These are phyloP conservation scores for Drosophila quinaria DNA, from an alignment of 2,888 invertebrate genomes.

Conservation along the genomic window DNA sequence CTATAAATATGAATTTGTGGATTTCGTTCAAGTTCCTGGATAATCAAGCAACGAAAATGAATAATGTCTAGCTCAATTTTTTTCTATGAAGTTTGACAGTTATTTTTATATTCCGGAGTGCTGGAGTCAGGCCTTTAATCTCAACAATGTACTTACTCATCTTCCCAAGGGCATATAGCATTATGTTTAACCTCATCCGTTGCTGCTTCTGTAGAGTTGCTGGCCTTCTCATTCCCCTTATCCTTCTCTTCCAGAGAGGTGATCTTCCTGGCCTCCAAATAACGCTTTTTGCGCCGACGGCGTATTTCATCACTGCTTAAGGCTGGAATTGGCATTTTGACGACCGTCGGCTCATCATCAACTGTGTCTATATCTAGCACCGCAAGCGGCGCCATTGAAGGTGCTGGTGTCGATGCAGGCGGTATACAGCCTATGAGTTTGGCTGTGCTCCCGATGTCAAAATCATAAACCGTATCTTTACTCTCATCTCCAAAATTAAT, in stretches of 20 bases:
- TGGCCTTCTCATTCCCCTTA: constrained; percentile 39
- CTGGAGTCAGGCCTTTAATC: no score
- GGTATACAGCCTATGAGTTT: constrained; percentile 79
- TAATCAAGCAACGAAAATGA: no score
- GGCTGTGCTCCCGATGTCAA: constrained; percentile 81
- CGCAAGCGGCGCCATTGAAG: constrained; percentile 89
- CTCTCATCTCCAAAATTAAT: constrained; percentile 77
- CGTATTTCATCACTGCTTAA: constrained; percentile 71
- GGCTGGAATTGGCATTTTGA: constrained; percentile 21
- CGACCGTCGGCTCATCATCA: constrained; percentile 84
- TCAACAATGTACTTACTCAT: constrained; percentile 91
- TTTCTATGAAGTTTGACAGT: no score
- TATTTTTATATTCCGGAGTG: no score
- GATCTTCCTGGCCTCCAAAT: constrained; percentile 74
- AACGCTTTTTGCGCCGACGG: constrained; percentile 83
- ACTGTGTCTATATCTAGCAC: constrained; percentile 90
- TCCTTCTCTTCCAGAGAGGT: constrained; percentile 77
- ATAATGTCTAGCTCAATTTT: no score
- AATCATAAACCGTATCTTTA: constrained; percentile 77
- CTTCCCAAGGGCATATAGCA: constrained; percentile 97
- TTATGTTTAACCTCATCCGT: constrained; percentile 87
- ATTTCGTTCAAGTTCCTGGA: no score
- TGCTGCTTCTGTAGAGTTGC: constrained; percentile 25
- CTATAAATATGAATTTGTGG: no score
- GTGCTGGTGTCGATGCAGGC: constrained; percentile 84